Evolutionary conservation across 1,140 invertebrate genomes (phyloP), one percentile per base, ranked within the genome.

Genomic region (Chrysopa pallens): DNA sequence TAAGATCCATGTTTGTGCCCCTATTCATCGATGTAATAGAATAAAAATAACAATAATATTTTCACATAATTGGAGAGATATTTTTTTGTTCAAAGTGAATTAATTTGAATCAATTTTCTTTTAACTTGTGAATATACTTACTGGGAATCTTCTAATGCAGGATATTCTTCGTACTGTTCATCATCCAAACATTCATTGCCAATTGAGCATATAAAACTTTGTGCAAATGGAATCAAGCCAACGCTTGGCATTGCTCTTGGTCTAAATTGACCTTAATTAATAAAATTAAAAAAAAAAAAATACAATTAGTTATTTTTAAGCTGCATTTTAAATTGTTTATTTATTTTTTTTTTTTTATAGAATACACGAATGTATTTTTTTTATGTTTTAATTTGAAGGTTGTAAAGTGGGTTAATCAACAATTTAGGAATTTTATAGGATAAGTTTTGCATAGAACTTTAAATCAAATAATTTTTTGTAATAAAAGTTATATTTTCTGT

Each of bases 201-300:
- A 29, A 41, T 11, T 12, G 29, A 29, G 54, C 76, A 78, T 17
- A 78, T 67, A 49, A 75, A 78, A 12, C 72, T 76, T 51, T 76
- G 74, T 14, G 76, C 61, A 50, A 76, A 74, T 1, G 67, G 69
- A 11, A 76, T 48, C 17, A 77, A 53, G 4, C 74, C 73, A 45
- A 70, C 51, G 54, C 67, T 62, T 50, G 72, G 76, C 54, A 78
- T 56, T 36, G 71, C 64, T 9, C 75, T 64, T 5, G 74, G 72
- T 5, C 72, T 65, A 53, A 73, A 78, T 53, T 74, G 70, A 56
- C 65, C 65, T 67, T 50, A 1, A 43, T 27, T 49, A 12, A 12
- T 35, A 36, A 23, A 39, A 43, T 35, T 13, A 46, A 29, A 45
- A 39, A 45, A 40, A 23, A 23, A 23, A 23, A 39, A 28, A 2